These are phyloP conservation scores for Rhingia campestris DNA, from an alignment of 2,888 invertebrate genomes.

Conservation along the genomic window DNA sequence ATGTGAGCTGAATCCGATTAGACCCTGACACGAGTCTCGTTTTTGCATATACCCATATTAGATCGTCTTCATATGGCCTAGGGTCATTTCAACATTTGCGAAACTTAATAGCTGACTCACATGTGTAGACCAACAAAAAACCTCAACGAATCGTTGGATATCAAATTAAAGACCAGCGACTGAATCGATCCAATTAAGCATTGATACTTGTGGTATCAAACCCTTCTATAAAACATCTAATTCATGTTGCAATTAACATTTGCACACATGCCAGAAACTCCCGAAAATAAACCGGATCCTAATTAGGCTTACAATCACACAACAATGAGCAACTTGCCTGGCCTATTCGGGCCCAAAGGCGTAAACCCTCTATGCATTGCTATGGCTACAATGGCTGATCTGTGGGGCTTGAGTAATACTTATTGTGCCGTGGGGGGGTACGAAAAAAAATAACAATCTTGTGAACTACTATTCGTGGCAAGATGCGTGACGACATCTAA, in stretches of 20 bases:
- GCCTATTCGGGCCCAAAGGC: slow-evolving; percentile 27
- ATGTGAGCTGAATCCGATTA: not conserved
- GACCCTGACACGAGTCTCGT: not conserved
- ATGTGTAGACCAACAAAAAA: no score
- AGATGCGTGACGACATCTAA: slow-evolving; percentile 61
- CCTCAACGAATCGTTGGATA: not conserved
- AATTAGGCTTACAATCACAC: slow-evolving; percentile 44
- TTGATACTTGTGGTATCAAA: slow-evolving; percentile 18
- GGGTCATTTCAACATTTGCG: not conserved
- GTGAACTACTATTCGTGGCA: slow-evolving; percentile 27
- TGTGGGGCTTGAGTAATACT: slow-evolving; percentile 1
- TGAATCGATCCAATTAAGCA: slow-evolving; percentile 37
- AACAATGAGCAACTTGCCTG: slow-evolving; percentile 29
- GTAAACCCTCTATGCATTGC: not conserved
- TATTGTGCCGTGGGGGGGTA: not conserved
- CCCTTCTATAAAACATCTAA: slow-evolving; percentile 9
- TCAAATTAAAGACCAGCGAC: not conserved
- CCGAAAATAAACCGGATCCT: slow-evolving; percentile 50
- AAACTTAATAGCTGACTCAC: no score
- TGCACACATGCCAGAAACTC: not conserved
- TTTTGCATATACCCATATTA: no score
- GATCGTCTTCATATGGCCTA: no score
- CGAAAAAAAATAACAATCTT: not conserved
- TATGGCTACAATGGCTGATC: slow-evolving; percentile 30
- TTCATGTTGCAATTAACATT: slow-evolving; percentile 25